Base-by-base conservation (phyloP, 2,888 invertebrate species). In the Andrena bucephala region DNA sequence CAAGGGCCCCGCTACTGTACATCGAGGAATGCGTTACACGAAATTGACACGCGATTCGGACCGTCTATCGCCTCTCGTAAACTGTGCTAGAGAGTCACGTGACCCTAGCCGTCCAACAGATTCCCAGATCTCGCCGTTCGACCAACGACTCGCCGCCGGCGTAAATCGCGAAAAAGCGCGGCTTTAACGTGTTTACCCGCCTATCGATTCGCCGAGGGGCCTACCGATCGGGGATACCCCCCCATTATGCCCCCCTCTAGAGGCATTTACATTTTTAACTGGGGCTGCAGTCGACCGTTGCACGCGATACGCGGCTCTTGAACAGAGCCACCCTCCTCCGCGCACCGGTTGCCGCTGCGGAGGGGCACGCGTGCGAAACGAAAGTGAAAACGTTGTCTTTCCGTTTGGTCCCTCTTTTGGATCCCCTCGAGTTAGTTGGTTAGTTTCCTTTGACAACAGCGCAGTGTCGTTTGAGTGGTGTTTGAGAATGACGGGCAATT, bases 21-120 rank as follows among this genome's bases (percentile, higher is more conserved):
- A 50, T 59, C 72, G 65, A n/a, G 68, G 72, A 69, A 79, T 72
- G 78, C 68, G 73, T 78, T 68, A 73, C 78, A 69, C 69, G 73
- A 72, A 33, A 73, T 36, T 36, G 36, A 65, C 76, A 63, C 79
- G 78, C 75, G 54, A 75, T 54, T 50, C 48, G 4, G n/a, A 6
- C 13, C 42, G 57, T 59, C 48, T 24, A 62, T 71, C 48, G 62
- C 20, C 16, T 29, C 29, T 42, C 76, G 62, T 62, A 42, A 71
- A 76, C 52, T n/a, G 20, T 4, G 6, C 29, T 24, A 0, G 24
- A 54, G 24, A 6, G 31, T n/a, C 13, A 7, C 2, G 10, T 70
- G 13, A 6, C n/a, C 48, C 1, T 8, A 5, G 1, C 0, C 2
- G 13, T 52, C 54, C 10, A 24, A 27, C 57, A 27, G 24, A 57